These are phyloP conservation scores for Drosophila kepulauana DNA, from an alignment of 1,140 invertebrate genomes.

Conservation along the genomic window DNA sequence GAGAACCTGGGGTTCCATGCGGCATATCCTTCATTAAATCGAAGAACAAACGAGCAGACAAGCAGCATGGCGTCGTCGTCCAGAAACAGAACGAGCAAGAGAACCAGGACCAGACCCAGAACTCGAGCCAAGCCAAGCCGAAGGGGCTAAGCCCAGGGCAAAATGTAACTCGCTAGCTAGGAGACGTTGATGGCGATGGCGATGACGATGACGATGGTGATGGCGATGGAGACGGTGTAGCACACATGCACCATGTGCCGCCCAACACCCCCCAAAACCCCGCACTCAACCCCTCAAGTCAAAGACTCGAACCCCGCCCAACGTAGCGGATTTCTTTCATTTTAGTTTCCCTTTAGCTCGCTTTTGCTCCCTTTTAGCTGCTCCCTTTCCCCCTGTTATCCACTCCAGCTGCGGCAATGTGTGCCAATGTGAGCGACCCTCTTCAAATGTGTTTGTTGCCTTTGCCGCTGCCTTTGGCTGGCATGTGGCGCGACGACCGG, in stretches of 20 bases:
- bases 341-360: slow-evolving; percentile 75
- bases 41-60: slow-evolving; percentile 81
- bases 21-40: slow-evolving; percentile 83
- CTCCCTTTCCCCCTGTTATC: neutral
- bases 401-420: slow-evolving; percentile 54
- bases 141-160: slow-evolving; percentile 41
- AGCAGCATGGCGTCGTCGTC: slow-evolving; percentile 57
- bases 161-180: slow-evolving; percentile 32
- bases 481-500: slow-evolving; percentile 70
- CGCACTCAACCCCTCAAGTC: neutral
- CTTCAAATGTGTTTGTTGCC: slow-evolving; percentile 72
- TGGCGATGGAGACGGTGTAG: slow-evolving; percentile 7
- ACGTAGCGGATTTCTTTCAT: slow-evolving; percentile 74
- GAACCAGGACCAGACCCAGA: slow-evolving; percentile 2
- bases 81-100: slow-evolving; percentile 17
- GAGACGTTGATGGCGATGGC: slow-evolving; percentile 5
- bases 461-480: slow-evolving; percentile 45
- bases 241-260: slow-evolving; percentile 49
- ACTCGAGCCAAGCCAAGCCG: slow-evolving; percentile 17
- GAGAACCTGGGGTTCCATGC: slow-evolving; percentile 57
- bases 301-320: neutral
- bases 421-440: slow-evolving; percentile 69
- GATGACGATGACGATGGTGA: too few species aligned
- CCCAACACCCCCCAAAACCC: slow-evolving; percentile 37
- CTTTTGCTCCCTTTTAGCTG: neutral